Percentiles rank a stretch among this genome's conserved stretches.
Evolutionary conservation across 30 jellyfish, hydroid and myxozoan genomes (phyloP).

Genomic region (Sanderia malayensis): DNA sequence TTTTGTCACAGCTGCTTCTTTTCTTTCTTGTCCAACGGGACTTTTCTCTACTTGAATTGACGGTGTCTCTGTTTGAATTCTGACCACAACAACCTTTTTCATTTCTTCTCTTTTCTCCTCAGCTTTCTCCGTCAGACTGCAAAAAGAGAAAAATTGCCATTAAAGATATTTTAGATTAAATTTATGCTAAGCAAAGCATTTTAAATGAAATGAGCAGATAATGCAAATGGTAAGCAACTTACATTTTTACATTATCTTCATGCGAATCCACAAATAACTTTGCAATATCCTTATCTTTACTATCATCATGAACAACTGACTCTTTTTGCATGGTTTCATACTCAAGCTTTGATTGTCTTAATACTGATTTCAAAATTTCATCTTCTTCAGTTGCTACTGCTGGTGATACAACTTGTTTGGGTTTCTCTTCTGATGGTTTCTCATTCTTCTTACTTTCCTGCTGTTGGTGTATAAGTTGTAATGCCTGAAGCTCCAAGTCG

Average conservation of each 20-base stretch:
- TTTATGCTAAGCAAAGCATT: too few relatives aligned
- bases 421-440: slow-evolving; percentile 3
- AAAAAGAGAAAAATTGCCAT: neutral
- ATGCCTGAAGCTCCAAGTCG: slow-evolving; percentile 94
- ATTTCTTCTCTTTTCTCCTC: slow-evolving; percentile 51
- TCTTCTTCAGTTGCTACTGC: slow-evolving; percentile 59
- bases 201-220: too few relatives aligned
- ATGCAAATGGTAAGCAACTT: too few relatives aligned
- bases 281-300: slow-evolving; percentile 32
- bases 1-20: neutral
- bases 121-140: slow-evolving; percentile 54
- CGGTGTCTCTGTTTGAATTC: neutral
- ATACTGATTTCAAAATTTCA: slow-evolving; percentile 66
- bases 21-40: neutral
- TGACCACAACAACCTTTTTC: slow-evolving; percentile 50
- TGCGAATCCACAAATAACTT: slow-evolving; percentile 46
- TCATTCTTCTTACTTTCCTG: slow-evolving; percentile 34
- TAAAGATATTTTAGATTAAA: too few relatives aligned
- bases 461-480: slow-evolving; percentile 73
- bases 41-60: neutral
- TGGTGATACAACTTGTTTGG: slow-evolving; percentile 6
- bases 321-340: slow-evolving; percentile 60
- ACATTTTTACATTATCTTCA: slow-evolving; percentile 44
- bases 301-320: slow-evolving; percentile 4
- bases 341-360: slow-evolving; percentile 74